These are phyloP conservation scores for Tympanuchus pallidicinctus DNA, from an alignment of 2,113 vertebrate genomes.

Conservation along the genomic window DNA sequence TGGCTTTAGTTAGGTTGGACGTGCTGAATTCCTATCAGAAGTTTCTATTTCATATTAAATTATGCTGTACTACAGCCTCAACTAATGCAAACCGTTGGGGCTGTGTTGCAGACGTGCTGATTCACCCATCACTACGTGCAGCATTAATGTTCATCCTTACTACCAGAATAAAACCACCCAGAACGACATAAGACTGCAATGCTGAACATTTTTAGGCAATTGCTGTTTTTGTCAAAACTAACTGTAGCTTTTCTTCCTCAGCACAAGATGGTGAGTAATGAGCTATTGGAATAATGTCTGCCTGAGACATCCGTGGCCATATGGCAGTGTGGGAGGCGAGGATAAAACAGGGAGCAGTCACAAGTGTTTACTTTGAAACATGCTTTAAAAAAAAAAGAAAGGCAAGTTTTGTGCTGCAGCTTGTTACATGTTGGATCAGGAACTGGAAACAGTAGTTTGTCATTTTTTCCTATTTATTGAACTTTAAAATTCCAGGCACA, in stretches of 20 bases:
- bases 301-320: slow-evolving; percentile 58
- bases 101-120: neutral
- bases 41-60: rapidly evolving
- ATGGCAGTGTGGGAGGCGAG: slow-evolving; percentile 68
- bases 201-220: slow-evolving; percentile 46
- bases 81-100: neutral
- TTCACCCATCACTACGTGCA: neutral
- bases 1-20: neutral
- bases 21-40: neutral
- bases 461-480: slow-evolving; percentile 25
- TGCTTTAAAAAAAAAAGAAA: neutral
- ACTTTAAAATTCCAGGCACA: slow-evolving; percentile 14
- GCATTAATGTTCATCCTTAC: neutral
- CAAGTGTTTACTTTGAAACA: slow-evolving; percentile 68
- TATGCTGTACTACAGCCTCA: neutral
- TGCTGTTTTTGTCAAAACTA: slow-evolving; percentile 71
- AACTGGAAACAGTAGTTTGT: slow-evolving; percentile 24
- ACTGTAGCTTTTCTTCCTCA: slow-evolving; percentile 54
- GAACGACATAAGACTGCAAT: slow-evolving; percentile 1
- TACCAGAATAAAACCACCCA: neutral
- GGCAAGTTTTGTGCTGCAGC: slow-evolving; percentile 29
- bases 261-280: slow-evolving; percentile 65
- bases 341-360: slow-evolving; percentile 68
- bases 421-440: neutral
- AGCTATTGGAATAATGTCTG: slow-evolving; percentile 66